Base-by-base conservation (phyloP, 2,113 vertebrate species). In the Todiramphus chloris region DNA sequence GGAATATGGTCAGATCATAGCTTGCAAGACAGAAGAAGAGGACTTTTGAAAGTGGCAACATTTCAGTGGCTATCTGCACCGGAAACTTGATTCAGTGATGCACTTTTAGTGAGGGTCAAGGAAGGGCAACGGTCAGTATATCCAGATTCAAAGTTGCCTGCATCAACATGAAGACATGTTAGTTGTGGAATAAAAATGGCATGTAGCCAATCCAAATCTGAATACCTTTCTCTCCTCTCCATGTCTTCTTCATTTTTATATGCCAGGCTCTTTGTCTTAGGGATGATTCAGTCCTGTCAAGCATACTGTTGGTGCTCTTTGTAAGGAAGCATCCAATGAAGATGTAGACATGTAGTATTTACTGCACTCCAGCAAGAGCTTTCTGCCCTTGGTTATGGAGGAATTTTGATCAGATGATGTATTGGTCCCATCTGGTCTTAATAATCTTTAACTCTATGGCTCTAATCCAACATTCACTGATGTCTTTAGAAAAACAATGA, bases 371-470 rank as follows among this genome's bases (percentile, higher is more conserved):
- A 72, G 58, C 15, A 90, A 60, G 76, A 89, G 58, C 82, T 92
- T 39, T 83, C 74, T 89, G 77, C 13, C 39, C 70, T 92, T 75
- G n/a, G 19, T 73, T 90, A 73, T 43, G 15, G 41, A 93, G 68
- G 10, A 90, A 89, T 15, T 62, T 78, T 95, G 80, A 91, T 81
- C 84, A 82, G 37, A 84, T 73, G 50, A 87, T 69, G 50, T 63
- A 91, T 87, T 74, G 59, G 31, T 84, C 66, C 62, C 77, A 79
- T 11, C 60, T 59, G 31, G 82, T 91, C 7, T 95, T 83, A 88
- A 73, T 73, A 91, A 88, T 83, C 78, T 94, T 90, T 94, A 91
- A 75, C 85, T 77, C 72, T 83, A 76, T 63, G 50, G 39, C 86
- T 90, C 19, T 79, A 91, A 84, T 55, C 30, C 50, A 84, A 91